Evolutionary conservation across 2,113 vertebrate genomes (phyloP).

Genomic region (Takifugu flavidus): DNA sequence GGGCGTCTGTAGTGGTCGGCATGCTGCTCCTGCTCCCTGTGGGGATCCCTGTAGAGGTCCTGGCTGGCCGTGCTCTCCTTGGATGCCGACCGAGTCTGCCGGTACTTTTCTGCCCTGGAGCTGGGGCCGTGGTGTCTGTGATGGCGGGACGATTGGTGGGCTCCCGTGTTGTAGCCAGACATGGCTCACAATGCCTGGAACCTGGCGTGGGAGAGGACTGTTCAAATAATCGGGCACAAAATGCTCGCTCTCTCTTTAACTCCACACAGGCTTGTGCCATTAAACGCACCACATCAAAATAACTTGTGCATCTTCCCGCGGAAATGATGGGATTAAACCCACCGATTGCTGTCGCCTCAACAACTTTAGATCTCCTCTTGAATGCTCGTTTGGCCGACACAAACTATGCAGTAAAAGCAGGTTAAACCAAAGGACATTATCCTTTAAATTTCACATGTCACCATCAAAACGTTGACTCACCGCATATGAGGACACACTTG

Average conservation of each 20-base stretch:
- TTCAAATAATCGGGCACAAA: slow-evolving; percentile 7
- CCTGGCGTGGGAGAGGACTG: slow-evolving; percentile 46
- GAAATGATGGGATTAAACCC: not conserved
- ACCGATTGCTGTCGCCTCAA: slow-evolving; percentile 23
- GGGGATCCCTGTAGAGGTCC: slow-evolving; percentile 71
- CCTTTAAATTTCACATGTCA: not conserved
- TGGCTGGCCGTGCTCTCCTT: slow-evolving; percentile 70
- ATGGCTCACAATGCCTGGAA: slow-evolving; percentile 78
- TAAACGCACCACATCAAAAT: not conserved
- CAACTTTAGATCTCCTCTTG: too few relatives aligned
- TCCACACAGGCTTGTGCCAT: slow-evolving; percentile 2
- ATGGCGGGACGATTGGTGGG: slow-evolving; percentile 58
- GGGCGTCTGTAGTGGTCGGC: slow-evolving; percentile 48
- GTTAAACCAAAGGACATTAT: not conserved
- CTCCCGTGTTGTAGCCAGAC: slow-evolving; percentile 78
- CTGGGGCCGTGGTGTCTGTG: slow-evolving; percentile 57
- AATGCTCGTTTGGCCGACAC: slow-evolving; percentile 4
- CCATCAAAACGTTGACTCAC: slow-evolving; percentile 53
- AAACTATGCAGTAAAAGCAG: slow-evolving; percentile 7
- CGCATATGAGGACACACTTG: slow-evolving; percentile 61
- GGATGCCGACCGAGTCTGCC: slow-evolving; percentile 56
- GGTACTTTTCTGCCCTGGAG: slow-evolving; percentile 70
- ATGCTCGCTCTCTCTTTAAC: not conserved
- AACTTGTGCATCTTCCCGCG: not conserved
- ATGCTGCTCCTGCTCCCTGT: slow-evolving; percentile 54